Evolutionary conservation across 37 sponge, comb jelly and placozoan genomes (phyloP).

Genomic region (Petrosia ficiformis): DNA sequence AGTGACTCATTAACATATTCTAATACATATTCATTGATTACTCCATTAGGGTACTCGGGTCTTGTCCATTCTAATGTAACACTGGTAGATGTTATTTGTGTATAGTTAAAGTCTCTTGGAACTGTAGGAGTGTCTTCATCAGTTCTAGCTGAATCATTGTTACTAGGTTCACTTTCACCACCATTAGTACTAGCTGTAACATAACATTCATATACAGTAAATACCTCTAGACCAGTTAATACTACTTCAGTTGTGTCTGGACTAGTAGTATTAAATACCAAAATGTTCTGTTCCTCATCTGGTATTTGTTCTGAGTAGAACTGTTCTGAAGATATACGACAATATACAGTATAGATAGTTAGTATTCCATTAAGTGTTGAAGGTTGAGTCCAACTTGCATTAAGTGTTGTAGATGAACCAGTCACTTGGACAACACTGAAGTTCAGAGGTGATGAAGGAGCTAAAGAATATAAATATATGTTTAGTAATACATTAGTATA

Average conservation of each 20-base stretch:
- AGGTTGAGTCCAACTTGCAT: constrained; percentile 42
- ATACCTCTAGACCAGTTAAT: constrained; percentile 30
- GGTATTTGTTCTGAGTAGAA: constrained; percentile 6
- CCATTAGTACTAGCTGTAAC: constrained; percentile 34
- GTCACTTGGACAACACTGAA: neutral
- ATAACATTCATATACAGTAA: constrained; percentile 33
- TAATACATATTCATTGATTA: constrained; percentile 20
- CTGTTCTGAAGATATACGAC: constrained; percentile 4
- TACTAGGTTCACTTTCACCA: constrained; percentile 6
- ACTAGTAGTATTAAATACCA: neutral
- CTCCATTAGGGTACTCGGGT: constrained; percentile 49
- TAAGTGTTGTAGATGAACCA: constrained; percentile 10
- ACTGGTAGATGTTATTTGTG: neutral
- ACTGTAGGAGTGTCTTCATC: constrained; percentile 19
- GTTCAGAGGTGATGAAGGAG: constrained; percentile 32
- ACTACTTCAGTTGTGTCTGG: neutral
- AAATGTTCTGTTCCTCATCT: too few species aligned
- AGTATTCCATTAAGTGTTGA: constrained; percentile 42
- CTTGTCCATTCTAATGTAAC: constrained; percentile 14
- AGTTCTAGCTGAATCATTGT: constrained; percentile 9
- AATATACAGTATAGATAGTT: constrained; percentile 32
- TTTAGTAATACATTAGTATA: too few species aligned
- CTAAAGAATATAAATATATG: too few species aligned
- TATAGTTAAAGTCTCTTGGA: neutral
- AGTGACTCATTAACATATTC: constrained; percentile 23